Conservation (phyloP, 1,140 invertebrate genomes). For the Centruroides sculpturatus region DNA sequence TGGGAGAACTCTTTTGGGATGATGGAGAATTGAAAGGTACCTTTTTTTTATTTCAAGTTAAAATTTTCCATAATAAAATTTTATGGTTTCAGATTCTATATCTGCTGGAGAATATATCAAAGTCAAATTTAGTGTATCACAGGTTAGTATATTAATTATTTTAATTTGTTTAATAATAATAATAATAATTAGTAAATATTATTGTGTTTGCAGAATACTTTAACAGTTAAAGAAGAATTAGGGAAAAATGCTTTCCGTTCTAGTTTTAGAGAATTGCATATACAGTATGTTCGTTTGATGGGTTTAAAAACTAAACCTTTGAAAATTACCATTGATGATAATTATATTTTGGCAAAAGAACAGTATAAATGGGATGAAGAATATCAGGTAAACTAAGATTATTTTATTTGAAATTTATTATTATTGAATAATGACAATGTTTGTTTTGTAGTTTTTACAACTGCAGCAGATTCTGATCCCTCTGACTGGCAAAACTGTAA, state of each 20-base stretch:
- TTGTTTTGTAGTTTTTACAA: too few relatives aligned
- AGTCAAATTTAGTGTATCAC: slow-evolving; percentile 4
- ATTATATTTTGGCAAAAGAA: slow-evolving; percentile 8
- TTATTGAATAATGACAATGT: too few relatives aligned
- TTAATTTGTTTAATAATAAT: too few relatives aligned
- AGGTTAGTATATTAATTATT: neutral
- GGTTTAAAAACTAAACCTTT: slow-evolving; percentile 5
- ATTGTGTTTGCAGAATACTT: slow-evolving; percentile 1
- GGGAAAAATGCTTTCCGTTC: slow-evolving; percentile 7
- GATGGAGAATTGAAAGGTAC: slow-evolving; percentile 12
- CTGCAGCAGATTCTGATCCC: too few relatives aligned
- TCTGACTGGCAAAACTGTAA: too few relatives aligned
- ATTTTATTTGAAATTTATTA: too few relatives aligned
- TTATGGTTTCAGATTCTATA: slow-evolving; percentile 1
- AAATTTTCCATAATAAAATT: neutral
- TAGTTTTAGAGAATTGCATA: slow-evolving; percentile 3
- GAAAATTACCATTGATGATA: slow-evolving; percentile 9
- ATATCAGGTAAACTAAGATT: too few relatives aligned
- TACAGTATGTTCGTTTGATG: slow-evolving; percentile 12
- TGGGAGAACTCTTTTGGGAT: slow-evolving; percentile 12
- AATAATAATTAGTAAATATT: too few relatives aligned
- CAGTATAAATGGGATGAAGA: slow-evolving; percentile 7
- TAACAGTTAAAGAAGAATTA: slow-evolving; percentile 3
- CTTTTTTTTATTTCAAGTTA: neutral
- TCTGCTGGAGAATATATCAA: slow-evolving; percentile 6